Percentiles rank a stretch among this genome's conserved stretches.
Evolutionary conservation across 2,888 invertebrate genomes (phyloP).

Genomic region (Cerceris rybyensis): DNA sequence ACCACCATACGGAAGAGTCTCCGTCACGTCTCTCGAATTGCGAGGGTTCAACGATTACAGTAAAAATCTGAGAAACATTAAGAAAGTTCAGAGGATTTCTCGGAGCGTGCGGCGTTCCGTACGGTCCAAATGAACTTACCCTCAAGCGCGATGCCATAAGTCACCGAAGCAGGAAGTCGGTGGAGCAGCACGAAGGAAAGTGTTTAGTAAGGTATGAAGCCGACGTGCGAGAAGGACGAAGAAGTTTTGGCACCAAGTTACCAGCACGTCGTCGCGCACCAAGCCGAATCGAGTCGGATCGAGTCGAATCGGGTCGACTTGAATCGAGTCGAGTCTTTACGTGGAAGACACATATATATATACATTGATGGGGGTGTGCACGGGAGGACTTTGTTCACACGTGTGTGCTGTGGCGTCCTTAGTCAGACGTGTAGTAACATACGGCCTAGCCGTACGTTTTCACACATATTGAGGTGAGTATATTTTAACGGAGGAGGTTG

Average conservation of each 20-base stretch:
- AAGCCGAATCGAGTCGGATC: too few species aligned
- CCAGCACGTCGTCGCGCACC: conserved; percentile 39
- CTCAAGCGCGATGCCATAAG: conserved; percentile 2
- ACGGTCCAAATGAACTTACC: conserved; percentile 24
- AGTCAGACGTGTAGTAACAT: conserved; percentile 49
- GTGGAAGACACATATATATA: conserved; percentile 44
- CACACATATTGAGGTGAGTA: conserved; percentile 73
- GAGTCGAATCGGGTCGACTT: too few species aligned
- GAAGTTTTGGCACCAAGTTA: conserved; percentile 53
- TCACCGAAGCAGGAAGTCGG: conserved; percentile 8
- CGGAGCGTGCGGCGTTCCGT: not conserved
- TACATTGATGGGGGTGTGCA: conserved; percentile 4
- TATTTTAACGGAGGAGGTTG: conserved; percentile 63
- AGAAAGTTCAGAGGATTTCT: conserved; percentile 13
- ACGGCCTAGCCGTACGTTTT: conserved; percentile 70
- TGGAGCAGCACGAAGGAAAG: conserved; percentile 15
- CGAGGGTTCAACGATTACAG: too few species aligned
- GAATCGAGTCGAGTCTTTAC: conserved; percentile 17
- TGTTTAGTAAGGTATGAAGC: conserved; percentile 39
- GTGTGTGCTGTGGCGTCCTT: conserved; percentile 13
- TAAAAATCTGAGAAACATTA: conserved; percentile 28
- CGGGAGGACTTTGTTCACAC: conserved; percentile 8
- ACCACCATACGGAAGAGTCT: too few species aligned
- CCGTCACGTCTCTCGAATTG: too few species aligned
- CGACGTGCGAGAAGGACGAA: conserved; percentile 3